Percentiles rank a stretch among this genome's conserved stretches.
These are phyloP conservation scores for Rhinophrynus dorsalis DNA, from an alignment of 2,797 vertebrate species.

Conservation along the genomic window DNA sequence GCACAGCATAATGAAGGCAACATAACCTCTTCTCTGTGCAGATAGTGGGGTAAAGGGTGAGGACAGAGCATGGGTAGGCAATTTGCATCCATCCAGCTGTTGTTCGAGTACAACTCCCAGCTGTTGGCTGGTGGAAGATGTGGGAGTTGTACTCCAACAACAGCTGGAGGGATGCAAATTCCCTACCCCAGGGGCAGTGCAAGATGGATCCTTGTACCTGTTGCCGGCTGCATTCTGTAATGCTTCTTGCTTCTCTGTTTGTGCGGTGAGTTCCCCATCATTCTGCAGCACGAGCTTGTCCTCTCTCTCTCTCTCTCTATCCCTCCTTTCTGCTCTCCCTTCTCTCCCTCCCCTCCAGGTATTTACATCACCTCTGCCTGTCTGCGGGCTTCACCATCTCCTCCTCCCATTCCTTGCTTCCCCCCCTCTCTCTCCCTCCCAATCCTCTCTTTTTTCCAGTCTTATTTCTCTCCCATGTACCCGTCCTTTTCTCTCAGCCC, in stretches of 20 bases:
- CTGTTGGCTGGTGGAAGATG: no score
- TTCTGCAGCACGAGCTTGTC: slow-evolving; percentile 45
- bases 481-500: background rate
- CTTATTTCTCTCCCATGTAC: background rate
- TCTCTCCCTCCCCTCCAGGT: slow-evolving; percentile 38
- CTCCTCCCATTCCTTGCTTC: slow-evolving; percentile 25
- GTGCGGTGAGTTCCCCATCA: slow-evolving; percentile 50
- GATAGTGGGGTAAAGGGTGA: background rate
- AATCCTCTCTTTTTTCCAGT: background rate
- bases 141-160: no score
- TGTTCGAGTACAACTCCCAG: no score
- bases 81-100: no score
- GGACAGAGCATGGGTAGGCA: no score
- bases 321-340: background rate
- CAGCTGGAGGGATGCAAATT: no score
- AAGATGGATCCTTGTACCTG: slow-evolving; percentile 35
- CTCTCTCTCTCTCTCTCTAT: slow-evolving; percentile 9
- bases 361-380: slow-evolving; percentile 46
- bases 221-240: slow-evolving; percentile 48
- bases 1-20: no score
- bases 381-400: slow-evolving; percentile 42
- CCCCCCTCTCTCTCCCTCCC: background rate
- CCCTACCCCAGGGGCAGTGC: background rate
- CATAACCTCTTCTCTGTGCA: background rate
- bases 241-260: slow-evolving; percentile 48